Base-by-base conservation (phyloP, 1,140 invertebrate genomes). In the Pemphigus obesinymphae region DNA sequence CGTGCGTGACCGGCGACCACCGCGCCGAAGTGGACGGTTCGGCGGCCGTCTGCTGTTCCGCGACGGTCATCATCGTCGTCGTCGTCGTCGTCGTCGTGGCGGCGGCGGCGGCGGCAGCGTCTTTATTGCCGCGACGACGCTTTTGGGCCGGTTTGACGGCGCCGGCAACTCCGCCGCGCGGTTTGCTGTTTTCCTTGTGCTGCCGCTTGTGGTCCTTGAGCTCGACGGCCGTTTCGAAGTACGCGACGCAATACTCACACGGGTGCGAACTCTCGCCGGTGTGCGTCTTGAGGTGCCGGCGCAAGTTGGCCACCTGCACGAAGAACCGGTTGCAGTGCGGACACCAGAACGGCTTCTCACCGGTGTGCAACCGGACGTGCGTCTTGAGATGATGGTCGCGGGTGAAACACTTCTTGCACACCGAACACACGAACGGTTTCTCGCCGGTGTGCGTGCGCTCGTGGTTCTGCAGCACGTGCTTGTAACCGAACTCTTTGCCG, bases 401-500 rank as follows among this genome's bases (percentile, higher is more conserved):
- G 2, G 97, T 98, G 86, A 99, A 99, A 83, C 95, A 91, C 86
- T 98, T 96, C 84, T 96, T 93, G 87, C 97, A 99, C 87, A 96
- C 93, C 8, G 92, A 92, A 86, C 97, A 99, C 85, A 97, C 94
- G 88, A 98, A 98, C 0, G 97, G 97, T 85, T 98, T 97, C 86
- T 97, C 96, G 0, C 97, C 97, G 0, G 97, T 98, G 87, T 99
- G 97, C 0, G 96, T 99, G 73, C 97, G 91, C 84, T 97, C 95
- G 87, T 99, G 97, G 86, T 99, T 99, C 86, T 97, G 95, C 26
- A 97, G 88, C 3, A 97, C 96, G 87, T 97, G 96, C 86, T 97
- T 97, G 88, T 97, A 97, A 10, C 95, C 95, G 85, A 97, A 97
- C 2, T 92, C 93, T 78, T 94, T 91, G 55, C 92, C 92, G 87